phyloP scores from a whole-genome alignment of 2,113 vertebrate species.

The Alouatta palliata region DNA sequence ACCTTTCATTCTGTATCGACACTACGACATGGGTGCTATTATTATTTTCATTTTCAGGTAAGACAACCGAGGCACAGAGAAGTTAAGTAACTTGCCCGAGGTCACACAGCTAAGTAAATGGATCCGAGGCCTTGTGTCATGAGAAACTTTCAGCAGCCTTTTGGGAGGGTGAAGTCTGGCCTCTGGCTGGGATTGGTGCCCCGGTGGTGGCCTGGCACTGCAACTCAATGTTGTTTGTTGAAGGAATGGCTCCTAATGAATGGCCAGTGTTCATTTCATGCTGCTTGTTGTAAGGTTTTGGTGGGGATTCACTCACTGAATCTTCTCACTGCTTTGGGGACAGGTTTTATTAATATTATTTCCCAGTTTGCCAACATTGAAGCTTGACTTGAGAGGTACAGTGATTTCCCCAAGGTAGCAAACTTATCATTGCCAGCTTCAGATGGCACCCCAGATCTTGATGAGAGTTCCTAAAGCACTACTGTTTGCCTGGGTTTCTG shows the following conservation, averaged over 20 bases:
- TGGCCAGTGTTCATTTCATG: background rate
- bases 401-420: background rate
- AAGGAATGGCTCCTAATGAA: background rate
- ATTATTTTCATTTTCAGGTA: background rate
- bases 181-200: background rate
- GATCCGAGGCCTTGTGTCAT: background rate
- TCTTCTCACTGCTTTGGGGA: background rate
- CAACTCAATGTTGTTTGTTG: background rate
- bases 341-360: background rate
- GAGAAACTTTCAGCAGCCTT: background rate
- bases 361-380: background rate
- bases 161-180: background rate
- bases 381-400: background rate
- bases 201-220: background rate
- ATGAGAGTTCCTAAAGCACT: background rate
- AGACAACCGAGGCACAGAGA: background rate
- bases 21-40: background rate
- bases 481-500: background rate
- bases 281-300: background rate
- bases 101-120: constrained; percentile 9
- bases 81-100: background rate
- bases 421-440: background rate
- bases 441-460: background rate
- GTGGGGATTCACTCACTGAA: background rate
- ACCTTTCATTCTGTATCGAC: background rate